These are phyloP conservation scores for Chaetorhynchus papuensis DNA, from an alignment of 2,113 vertebrate species.

Conservation along the genomic window DNA sequence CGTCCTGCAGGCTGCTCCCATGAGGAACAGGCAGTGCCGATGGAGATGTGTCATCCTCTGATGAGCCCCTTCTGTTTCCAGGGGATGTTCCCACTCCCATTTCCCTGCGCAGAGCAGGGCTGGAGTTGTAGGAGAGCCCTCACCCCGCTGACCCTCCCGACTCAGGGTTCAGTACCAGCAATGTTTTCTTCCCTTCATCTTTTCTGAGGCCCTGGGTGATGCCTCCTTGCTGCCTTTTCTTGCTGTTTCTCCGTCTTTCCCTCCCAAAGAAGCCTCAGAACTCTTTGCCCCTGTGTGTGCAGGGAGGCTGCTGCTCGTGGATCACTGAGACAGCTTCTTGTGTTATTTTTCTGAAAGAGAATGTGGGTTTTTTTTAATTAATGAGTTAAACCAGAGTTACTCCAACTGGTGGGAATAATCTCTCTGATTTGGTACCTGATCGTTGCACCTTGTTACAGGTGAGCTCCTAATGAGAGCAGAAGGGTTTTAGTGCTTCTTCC, in stretches of 20 bases:
- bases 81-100: background rate
- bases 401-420: background rate
- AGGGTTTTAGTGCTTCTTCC: background rate
- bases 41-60: background rate
- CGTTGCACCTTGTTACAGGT: background rate
- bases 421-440: background rate
- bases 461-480: no score
- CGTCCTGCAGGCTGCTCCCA: background rate
- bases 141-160: background rate
- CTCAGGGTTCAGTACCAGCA: fast-evolving
- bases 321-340: no score
- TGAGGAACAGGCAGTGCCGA: background rate
- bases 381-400: background rate
- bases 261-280: background rate
- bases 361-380: fast-evolving
- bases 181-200: background rate
- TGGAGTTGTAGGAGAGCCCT: background rate
- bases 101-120: background rate
- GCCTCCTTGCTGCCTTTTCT: background rate
- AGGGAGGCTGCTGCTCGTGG: background rate
- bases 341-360: background rate
- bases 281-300: background rate
- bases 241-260: background rate
- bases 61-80: background rate
- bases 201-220: background rate